Conservation (phyloP, 2,797 vertebrate species). For the Botia kubotai region DNA sequence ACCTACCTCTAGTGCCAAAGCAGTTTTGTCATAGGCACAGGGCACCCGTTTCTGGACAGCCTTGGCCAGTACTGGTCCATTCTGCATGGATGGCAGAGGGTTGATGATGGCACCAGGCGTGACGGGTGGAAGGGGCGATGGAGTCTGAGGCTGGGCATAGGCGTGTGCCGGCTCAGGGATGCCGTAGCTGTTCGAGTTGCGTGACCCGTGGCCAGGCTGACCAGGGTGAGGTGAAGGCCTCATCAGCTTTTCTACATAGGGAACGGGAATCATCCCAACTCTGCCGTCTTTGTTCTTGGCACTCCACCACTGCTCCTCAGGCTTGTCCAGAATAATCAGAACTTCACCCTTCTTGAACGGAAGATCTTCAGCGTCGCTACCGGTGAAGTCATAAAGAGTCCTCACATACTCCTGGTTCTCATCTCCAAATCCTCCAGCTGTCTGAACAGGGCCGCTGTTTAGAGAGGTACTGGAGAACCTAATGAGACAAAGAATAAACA, state of each 20-base stretch:
- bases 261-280: conserved; percentile 96
- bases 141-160: conserved; percentile 95
- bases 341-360: conserved; percentile 97
- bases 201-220: conserved; percentile 80
- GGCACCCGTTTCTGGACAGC: conserved; percentile 98
- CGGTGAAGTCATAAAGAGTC: conserved; percentile 97
- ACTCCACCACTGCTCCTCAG: conserved; percentile 99
- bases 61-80: conserved; percentile 95
- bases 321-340: conserved; percentile 93
- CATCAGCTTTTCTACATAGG: conserved; percentile 95
- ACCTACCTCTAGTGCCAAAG: conserved; percentile 93
- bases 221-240: conserved; percentile 79
- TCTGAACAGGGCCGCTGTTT: conserved; percentile 80
- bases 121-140: conserved; percentile 85
- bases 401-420: conserved; percentile 94
- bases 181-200: conserved; percentile 97
- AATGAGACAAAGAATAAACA: background rate
- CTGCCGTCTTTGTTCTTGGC: conserved; percentile 97
- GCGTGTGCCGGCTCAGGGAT: conserved; percentile 97
- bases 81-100: conserved; percentile 91
- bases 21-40: conserved; percentile 98
- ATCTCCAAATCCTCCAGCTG: conserved; percentile 77
- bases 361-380: conserved; percentile 96
- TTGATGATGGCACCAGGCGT: conserved; percentile 86
- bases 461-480: conserved; percentile 88